These are phyloP conservation scores for Hyles euphorbiae DNA, from an alignment of 1,140 invertebrate species.

Conservation along the genomic window DNA sequence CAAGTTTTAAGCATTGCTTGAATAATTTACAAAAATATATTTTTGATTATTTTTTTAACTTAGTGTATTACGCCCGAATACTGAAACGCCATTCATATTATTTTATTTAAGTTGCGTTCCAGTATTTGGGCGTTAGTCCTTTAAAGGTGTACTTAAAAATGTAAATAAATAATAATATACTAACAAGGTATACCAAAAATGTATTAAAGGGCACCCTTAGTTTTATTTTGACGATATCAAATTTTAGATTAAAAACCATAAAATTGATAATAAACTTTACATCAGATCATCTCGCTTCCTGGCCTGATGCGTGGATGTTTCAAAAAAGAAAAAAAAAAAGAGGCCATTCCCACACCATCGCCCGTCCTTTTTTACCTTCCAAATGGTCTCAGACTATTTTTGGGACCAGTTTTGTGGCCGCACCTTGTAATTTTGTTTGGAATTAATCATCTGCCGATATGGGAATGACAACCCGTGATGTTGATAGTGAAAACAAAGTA, in stretches of 20 bases:
- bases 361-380: constrained; percentile 17
- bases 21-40: too few relatives aligned
- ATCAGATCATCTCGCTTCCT: constrained; percentile 24
- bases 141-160: too few relatives aligned
- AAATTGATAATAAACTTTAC: constrained; percentile 29
- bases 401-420: constrained; percentile 27
- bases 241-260: constrained; percentile 22
- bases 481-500: constrained; percentile 26
- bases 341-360: constrained; percentile 35
- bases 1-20: too few relatives aligned
- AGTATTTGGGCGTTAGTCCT: too few relatives aligned
- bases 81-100: too few relatives aligned
- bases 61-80: too few relatives aligned
- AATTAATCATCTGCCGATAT: constrained; percentile 35
- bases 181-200: too few relatives aligned
- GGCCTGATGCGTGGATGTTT: constrained; percentile 16
- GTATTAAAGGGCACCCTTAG: too few relatives aligned
- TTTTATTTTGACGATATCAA: too few relatives aligned
- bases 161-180: too few relatives aligned
- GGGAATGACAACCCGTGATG: constrained; percentile 31
- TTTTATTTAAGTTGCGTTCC: too few relatives aligned
- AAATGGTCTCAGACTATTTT: constrained; percentile 25
- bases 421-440: constrained; percentile 36
- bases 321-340: constrained; percentile 23
- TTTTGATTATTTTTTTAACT: too few relatives aligned